These are phyloP conservation scores for Hylomyscus alleni DNA, from an alignment of 2,797 vertebrate species.

Conservation along the genomic window DNA sequence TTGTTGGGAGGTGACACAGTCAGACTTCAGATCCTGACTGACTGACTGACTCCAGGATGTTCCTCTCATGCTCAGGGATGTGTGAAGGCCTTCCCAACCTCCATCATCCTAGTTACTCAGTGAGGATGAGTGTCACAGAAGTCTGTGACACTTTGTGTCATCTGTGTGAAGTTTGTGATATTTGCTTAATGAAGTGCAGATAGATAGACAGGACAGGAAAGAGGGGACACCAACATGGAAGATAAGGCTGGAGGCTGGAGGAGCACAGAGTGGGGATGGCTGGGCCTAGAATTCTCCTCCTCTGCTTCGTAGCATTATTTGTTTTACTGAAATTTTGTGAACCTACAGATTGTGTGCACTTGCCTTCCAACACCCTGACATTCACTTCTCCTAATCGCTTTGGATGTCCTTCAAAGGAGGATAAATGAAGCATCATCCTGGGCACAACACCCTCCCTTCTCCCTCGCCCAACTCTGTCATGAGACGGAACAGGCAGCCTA, in stretches of 20 bases:
- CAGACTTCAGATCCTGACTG: constrained; percentile 3
- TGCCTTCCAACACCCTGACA: background rate
- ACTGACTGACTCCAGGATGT: background rate
- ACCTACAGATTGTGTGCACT: background rate
- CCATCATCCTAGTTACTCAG: background rate
- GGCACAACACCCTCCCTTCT: background rate
- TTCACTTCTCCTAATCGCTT: constrained; percentile 18
- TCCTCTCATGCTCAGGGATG: background rate
- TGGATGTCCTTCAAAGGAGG: background rate
- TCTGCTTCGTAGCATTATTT: background rate
- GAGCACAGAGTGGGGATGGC: background rate
- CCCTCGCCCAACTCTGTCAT: background rate
- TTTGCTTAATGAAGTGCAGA: background rate
- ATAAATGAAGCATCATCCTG: background rate
- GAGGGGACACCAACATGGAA: too few relatives aligned
- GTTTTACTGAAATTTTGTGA: constrained; percentile 31
- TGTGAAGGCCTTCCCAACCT: background rate
- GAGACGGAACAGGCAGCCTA: background rate
- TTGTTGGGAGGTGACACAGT: background rate
- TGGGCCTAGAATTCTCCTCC: background rate
- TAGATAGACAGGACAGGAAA: background rate
- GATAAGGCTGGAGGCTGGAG: rapidly evolving
- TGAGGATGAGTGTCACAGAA: background rate
- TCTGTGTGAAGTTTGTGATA: background rate
- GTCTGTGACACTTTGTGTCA: background rate